Conservation (phyloP, 37 sponge, comb jelly and placozoan genomes). For the Theonella swinhoei region DNA sequence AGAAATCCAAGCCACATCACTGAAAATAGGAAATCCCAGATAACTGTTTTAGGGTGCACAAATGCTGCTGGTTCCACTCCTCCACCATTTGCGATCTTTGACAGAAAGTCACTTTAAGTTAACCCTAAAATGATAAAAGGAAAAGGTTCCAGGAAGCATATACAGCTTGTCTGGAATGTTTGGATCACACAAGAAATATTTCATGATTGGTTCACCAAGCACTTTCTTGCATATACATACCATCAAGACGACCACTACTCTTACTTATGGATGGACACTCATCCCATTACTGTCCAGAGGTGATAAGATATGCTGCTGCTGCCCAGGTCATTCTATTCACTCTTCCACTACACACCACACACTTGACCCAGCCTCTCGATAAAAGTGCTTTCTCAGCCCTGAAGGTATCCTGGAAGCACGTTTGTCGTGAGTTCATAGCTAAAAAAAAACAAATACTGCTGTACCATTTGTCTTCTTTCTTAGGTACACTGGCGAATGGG, state of each 20-base stretch:
- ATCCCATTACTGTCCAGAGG: too few species aligned
- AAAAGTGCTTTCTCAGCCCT: constrained; percentile 38
- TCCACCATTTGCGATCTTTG: constrained; percentile 32
- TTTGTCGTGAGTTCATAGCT: constrained; percentile 11
- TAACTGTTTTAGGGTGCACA: constrained; percentile 34
- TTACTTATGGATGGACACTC: constrained; percentile 64
- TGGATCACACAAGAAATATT: constrained; percentile 36
- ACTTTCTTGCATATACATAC: constrained; percentile 42
- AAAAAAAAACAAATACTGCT: too few species aligned
- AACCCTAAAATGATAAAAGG: neutral
- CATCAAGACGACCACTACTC: constrained; percentile 36
- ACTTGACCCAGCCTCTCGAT: too few species aligned
- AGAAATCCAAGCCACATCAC: constrained; percentile 3
- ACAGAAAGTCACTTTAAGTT: neutral
- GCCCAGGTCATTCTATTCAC: constrained; percentile 16
- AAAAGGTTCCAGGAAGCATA: constrained; percentile 22
- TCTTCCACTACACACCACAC: constrained; percentile 54
- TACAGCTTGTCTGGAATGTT: constrained; percentile 18
- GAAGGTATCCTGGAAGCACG: constrained; percentile 23
- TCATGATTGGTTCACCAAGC: constrained; percentile 12
- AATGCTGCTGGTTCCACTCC: constrained; percentile 27
- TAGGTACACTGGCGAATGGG: too few species aligned
- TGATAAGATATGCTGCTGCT: constrained; percentile 40
- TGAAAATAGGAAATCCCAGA: constrained; percentile 20
- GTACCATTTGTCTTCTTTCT: too few species aligned